Base-by-base conservation (phyloP, 2,888 invertebrate species). In the Apamea crenata region DNA sequence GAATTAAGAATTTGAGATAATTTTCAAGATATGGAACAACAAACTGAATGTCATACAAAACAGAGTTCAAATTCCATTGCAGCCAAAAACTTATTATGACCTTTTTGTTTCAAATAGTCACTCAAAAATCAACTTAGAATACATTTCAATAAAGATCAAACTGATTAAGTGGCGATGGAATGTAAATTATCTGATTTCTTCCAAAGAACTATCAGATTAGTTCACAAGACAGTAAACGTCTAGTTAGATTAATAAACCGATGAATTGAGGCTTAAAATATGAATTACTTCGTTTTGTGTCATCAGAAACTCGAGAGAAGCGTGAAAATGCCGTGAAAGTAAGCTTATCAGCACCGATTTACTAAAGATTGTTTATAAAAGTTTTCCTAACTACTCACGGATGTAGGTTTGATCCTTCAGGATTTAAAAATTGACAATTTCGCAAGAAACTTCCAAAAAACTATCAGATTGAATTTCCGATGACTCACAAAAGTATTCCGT, bases 401-500 rank as follows among this genome's bases (percentile, higher is more conserved):
- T 7, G 7, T 18, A 40, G 18, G 32, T 40, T 61, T 50, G 18
- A 63, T 50, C 40, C 25, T 32, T 4, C 1, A 21, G 10, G 25
- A 36, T 65, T 36, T 29, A 72, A 61, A 56, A 66, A 18, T 44
- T 56, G 2, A 10, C 29, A 36, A 47, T 63, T 53, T 74, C 7
- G 10, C 40, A 47, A 47, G 0, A 68, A 74, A 44, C 40, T 44
- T 59, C 16, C 18, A 72, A 40, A 70, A 16, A 66, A 36, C 44
- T 32, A 29, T 65, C 29, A 21, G 36, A 50, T 81, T 29, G n/a
- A 69, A 69, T 81, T 73, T 50, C 25, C 65, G 12, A 72, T 21
- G 47, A 32, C 5, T 56, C 25, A 29, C 5, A 29, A 47, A 36
- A 14, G 56, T 56, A 65, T 79, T 47, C 1, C 10, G 2, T 36